phyloP scores from a whole-genome alignment of 2,113 vertebrate genomes.

The Globicephala melas region DNA sequence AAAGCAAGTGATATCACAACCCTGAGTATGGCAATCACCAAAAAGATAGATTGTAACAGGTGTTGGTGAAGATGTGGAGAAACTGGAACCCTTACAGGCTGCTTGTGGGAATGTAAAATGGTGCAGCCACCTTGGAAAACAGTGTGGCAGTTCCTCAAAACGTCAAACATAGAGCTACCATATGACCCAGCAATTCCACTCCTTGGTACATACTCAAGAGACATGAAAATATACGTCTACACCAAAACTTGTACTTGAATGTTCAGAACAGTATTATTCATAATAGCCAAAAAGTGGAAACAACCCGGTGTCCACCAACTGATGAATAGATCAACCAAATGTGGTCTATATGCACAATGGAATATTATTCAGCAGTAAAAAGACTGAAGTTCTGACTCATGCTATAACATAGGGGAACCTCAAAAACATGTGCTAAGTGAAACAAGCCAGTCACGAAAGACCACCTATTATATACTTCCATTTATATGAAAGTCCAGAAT shows the following conservation, averaged over 20 bases:
- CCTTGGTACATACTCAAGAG: neutral
- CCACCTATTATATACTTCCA: neutral
- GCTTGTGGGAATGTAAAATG: neutral
- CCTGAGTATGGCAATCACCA: neutral
- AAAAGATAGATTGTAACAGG: neutral
- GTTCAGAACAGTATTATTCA: neutral
- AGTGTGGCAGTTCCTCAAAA: slow-evolving; percentile 4
- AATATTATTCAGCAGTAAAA: neutral
- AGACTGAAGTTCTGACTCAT: neutral
- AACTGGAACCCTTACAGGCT: neutral
- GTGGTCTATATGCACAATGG: neutral
- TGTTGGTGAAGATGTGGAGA: neutral
- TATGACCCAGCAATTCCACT: neutral
- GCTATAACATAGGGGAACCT: neutral
- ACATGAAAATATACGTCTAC: neutral
- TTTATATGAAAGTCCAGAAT: slow-evolving; percentile 23
- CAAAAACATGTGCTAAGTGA: slow-evolving; percentile 18
- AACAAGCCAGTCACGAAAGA: slow-evolving; percentile 18
- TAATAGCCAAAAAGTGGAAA: neutral
- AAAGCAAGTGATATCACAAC: neutral
- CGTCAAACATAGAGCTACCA: neutral
- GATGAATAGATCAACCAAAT: neutral
- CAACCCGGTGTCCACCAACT: neutral
- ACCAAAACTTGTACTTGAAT: neutral
- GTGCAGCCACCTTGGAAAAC: neutral